Base-by-base conservation (phyloP, 2,888 invertebrate species). In the Iselma pallidipennis region DNA sequence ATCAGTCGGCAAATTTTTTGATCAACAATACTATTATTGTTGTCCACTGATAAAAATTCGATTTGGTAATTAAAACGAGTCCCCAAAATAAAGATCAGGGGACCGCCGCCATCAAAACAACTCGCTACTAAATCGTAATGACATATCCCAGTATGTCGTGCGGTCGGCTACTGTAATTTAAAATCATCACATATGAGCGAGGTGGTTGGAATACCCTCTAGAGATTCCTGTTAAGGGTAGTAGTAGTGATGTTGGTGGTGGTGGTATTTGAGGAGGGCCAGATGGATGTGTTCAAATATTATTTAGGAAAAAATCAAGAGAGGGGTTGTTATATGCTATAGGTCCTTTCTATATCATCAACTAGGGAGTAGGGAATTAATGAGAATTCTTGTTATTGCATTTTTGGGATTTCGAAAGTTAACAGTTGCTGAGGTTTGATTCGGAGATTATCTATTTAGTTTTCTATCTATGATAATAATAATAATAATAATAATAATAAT, bases 301-400 rank as follows among this genome's bases (percentile, higher is more conserved):
- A 37, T 37, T 37, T 37, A 37, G 37, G 67, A 71, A 70, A 71
- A 69, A 66, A 70, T 65, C 62, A 67, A 60, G 63, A n/a, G n/a
- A n/a, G n/a, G n/a, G n/a, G n/a, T n/a, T n/a, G n/a, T n/a, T n/a
- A n/a, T n/a, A n/a, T n/a, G n/a, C n/a, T n/a, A n/a, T n/a, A n/a
- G n/a, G n/a, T n/a, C n/a, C n/a, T n/a, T n/a, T n/a, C n/a, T n/a
- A n/a, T n/a, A n/a, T n/a, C 59, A 60, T 37, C 37, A 16, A 37
- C 37, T 16, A 37, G 52, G 72, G 70, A 71, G 69, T 68, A 65
- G 59, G 70, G 73, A 76, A 76, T 77, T 78, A 78, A 78, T 77
- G 78, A 76, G 76, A 76, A 77, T 75, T 67, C 74, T 74, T 74
- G 78, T 77, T 78, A 78, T 76, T 76, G 76, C 76, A 68, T 69